Evolutionary conservation across 2,888 invertebrate genomes (phyloP).

Genomic region (Neuroscelio doddi): DNA sequence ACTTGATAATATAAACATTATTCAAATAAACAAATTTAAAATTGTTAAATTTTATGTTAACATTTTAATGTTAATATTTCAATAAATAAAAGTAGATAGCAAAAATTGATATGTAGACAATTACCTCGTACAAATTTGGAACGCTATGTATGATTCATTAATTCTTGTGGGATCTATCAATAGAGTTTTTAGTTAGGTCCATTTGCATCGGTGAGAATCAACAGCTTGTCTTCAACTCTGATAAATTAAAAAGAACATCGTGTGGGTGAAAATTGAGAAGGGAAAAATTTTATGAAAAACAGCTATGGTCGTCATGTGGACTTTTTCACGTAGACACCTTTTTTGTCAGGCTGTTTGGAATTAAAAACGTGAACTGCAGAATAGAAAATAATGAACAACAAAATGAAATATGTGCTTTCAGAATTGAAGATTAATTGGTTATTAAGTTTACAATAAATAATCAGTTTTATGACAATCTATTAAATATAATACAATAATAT

Average conservation of each 20-base stretch:
- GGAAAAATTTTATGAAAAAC: too few relatives aligned
- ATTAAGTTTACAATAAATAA: too few relatives aligned
- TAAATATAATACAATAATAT: too few relatives aligned
- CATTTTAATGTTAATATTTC: too few relatives aligned
- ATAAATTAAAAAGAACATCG: constrained; percentile 53
- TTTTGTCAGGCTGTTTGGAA: not conserved
- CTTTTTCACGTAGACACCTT: constrained; percentile 54
- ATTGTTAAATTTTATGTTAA: too few relatives aligned
- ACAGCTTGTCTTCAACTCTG: constrained; percentile 61
- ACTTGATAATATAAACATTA: too few relatives aligned
- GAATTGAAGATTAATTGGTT: too few relatives aligned
- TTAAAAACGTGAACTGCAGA: not conserved
- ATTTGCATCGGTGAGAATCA: constrained; percentile 59
- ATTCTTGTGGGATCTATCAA: constrained; percentile 26
- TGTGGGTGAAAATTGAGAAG: constrained; percentile 24
- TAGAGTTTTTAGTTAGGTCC: constrained; percentile 34
- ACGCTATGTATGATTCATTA: constrained; percentile 36
- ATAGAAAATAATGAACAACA: not conserved
- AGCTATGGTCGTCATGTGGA: constrained; percentile 65
- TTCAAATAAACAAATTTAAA: too few relatives aligned
- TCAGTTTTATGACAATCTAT: too few relatives aligned
- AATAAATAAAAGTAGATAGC: too few relatives aligned
- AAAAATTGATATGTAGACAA: not conserved
- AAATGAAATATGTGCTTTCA: not conserved
- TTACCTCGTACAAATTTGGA: not conserved